phyloP scores from a whole-genome alignment of 2,797 vertebrate genomes.

The Channa striata region DNA sequence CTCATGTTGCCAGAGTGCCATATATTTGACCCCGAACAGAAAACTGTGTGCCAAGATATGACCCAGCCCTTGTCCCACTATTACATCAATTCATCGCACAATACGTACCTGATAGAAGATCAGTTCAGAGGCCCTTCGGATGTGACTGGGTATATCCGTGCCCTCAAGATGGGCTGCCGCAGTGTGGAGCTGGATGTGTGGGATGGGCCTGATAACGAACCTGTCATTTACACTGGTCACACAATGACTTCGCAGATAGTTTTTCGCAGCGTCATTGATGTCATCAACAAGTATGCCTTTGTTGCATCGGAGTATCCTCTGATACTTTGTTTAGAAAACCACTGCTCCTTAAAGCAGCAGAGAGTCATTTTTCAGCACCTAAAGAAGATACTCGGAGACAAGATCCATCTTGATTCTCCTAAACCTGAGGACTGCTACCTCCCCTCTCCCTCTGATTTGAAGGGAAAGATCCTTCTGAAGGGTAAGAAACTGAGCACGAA shows the following conservation, averaged over 20 bases:
- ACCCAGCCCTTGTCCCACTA: conserved; percentile 97
- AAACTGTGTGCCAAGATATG: conserved; percentile 97
- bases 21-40: conserved; percentile 98
- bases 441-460: conserved; percentile 91
- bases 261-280: conserved; percentile 95
- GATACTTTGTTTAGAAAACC: conserved; percentile 96
- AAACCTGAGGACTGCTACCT: conserved; percentile 93
- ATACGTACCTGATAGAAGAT: conserved; percentile 98
- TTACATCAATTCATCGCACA: conserved; percentile 98
- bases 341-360: conserved; percentile 96
- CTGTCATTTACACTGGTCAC: conserved; percentile 97
- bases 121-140: conserved; percentile 98
- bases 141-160: conserved; percentile 97
- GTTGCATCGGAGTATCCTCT: conserved; percentile 95
- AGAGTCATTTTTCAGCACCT: conserved; percentile 97
- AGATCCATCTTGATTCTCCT: conserved; percentile 87
- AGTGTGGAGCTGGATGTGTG: conserved; percentile 97
- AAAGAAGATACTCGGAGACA: conserved; percentile 96
- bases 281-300: conserved; percentile 96
- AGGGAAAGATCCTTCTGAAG: conserved; percentile 94
- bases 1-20: conserved; percentile 97
- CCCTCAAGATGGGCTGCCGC: conserved; percentile 98
- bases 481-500: conserved; percentile 92
- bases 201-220: conserved; percentile 96
- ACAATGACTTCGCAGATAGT: conserved; percentile 98